A percentile compares a stretch with the other conserved stretches of the same genome.
These are phyloP conservation scores for Hybognathus amarus DNA, from an alignment of 2,797 vertebrate genomes.

Conservation along the genomic window DNA sequence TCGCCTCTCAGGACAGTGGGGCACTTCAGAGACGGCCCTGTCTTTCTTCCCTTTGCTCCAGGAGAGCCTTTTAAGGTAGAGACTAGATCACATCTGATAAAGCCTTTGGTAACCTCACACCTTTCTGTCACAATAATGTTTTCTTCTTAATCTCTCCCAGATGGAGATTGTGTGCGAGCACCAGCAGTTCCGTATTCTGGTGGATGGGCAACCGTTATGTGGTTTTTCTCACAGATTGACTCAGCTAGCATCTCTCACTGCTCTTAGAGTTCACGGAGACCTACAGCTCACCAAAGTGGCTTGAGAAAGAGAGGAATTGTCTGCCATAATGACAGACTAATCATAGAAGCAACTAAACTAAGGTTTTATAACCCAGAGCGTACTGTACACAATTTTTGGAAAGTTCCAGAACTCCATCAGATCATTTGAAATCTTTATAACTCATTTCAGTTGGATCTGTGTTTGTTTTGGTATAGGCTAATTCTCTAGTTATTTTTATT, in stretches of 20 bases:
- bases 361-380: conserved; percentile 5
- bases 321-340: conserved; percentile 7
- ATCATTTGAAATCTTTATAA: neutral
- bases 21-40: conserved; percentile 82
- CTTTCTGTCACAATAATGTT: neutral
- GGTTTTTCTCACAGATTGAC: conserved; percentile 84
- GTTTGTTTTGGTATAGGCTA: conserved; percentile 3
- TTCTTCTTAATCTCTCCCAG: conserved; percentile 66
- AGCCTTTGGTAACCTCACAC: neutral
- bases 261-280: conserved; percentile 84
- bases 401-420: neutral
- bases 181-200: conserved; percentile 89
- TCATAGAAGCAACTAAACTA: conserved; percentile 14
- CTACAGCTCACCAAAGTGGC: conserved; percentile 91
- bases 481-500: neutral
- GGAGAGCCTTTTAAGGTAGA: conserved; percentile 89
- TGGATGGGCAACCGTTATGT: conserved; percentile 89
- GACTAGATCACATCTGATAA: conserved; percentile 1
- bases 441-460: neutral
- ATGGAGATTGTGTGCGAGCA: conserved; percentile 94
- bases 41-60: conserved; percentile 89
- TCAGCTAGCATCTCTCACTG: conserved; percentile 81
- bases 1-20: conserved; percentile 86
- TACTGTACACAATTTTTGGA: conserved; percentile 18
- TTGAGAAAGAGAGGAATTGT: conserved; percentile 58